Evolutionary conservation across 2,888 invertebrate species (phyloP), one percentile per base, ranked within the genome.

Genomic region (Cyclophora punctaria): DNA sequence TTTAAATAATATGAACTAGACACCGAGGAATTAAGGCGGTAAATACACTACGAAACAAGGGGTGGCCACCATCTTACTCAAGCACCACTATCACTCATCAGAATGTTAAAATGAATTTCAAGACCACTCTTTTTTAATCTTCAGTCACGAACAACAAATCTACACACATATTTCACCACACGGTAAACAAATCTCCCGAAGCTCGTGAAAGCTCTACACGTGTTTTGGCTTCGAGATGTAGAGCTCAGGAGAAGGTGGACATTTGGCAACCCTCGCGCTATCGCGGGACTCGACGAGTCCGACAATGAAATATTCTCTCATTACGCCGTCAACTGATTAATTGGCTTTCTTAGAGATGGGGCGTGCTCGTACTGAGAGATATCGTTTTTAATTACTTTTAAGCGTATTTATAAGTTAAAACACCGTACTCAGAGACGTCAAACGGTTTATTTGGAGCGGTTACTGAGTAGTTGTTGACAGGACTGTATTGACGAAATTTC

Each of bases 261-360:
- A 58, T 71, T 71, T 73, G 83, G 75, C 84, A 84, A 71, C 83
- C 84, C 84, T 83, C 64, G 57, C 67, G 71, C 75, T 79, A 80
- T 79, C 80, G 75, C 77, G 69, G 64, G 20, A 20, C 20, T 20
- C 20, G 20, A 20, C 78, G 73, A 79, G 78, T 78, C 49, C 85
- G 86, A 86, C 86, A 85, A 83, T 87, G 86, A 87, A 86, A 87
- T 87, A 87, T 87, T 78, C 80, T 78, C 86, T 87, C 87, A 87
- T 87, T 87, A 87, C 84, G 73, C 73, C 75, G 77, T 75, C 82
- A 71, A 70, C 85, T 87, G 87, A 87, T 87, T 86, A 87, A 87
- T 87, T 83, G 85, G 79, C 69, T 83, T 84, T 81, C 86, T 86
- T 83, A 84, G 72, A 61, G 60, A 60, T 55, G 58, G 50, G 64